phyloP scores from a whole-genome alignment of 2,113 vertebrate species.

The Rhinoptilus africanus region DNA sequence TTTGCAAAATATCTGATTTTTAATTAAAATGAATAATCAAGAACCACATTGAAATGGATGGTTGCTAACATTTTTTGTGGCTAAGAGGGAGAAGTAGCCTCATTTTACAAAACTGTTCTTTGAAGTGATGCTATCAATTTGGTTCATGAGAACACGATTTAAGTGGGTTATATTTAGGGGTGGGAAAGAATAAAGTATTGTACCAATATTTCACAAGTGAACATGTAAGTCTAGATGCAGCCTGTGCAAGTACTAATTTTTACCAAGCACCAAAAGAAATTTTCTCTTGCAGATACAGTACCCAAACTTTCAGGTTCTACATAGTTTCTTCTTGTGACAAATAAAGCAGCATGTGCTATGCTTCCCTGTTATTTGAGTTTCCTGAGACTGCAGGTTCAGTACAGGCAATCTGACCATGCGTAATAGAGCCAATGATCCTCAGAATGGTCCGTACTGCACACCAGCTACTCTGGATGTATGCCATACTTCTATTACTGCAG shows the following conservation, averaged over 20 bases:
- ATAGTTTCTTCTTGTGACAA: not conserved
- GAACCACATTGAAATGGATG: not conserved
- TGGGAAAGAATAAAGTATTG: not conserved
- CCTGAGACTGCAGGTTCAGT: not conserved
- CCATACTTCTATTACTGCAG: not conserved
- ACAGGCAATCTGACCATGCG: not conserved
- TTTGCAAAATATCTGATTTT: not conserved
- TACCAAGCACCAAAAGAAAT: not conserved
- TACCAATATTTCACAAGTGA: not conserved
- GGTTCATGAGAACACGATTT: not conserved
- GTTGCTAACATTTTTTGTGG: not conserved
- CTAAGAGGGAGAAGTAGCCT: not conserved
- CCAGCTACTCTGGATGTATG: not conserved
- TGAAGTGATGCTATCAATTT: not conserved
- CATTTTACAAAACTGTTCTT: not conserved
- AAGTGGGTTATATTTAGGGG: not conserved
- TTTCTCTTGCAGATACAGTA: not conserved
- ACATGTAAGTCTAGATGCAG: not conserved
- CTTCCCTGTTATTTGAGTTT: not conserved
- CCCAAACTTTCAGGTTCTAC: not conserved
- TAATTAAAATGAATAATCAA: not conserved
- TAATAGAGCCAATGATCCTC: fast-evolving
- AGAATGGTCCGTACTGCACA: not conserved
- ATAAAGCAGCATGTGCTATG: not conserved
- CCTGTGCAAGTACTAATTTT: not conserved